Conservation (phyloP, 2,797 vertebrate species). For the Phoxinus dragarum region DNA sequence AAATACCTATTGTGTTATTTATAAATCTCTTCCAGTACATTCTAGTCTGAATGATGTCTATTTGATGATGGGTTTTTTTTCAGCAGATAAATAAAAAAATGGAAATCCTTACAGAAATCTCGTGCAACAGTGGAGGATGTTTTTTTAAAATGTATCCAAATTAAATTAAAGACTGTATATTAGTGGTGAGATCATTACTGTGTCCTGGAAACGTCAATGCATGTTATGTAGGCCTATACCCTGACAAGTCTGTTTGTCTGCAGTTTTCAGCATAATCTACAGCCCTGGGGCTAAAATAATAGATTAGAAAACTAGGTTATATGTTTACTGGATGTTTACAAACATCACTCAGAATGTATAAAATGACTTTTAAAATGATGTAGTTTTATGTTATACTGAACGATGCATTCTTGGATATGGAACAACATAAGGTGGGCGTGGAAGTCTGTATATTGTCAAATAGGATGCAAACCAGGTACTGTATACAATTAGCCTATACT, state of each 20-base stretch:
- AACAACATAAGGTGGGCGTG: neutral
- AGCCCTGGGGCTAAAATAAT: neutral
- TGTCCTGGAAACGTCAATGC: neutral
- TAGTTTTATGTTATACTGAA: neutral
- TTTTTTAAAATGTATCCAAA: neutral
- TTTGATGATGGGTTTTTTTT: neutral
- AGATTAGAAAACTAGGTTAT: neutral
- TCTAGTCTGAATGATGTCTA: too few relatives aligned
- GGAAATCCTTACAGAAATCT: neutral
- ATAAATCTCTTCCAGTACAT: neutral
- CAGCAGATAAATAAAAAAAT: neutral
- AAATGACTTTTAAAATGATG: neutral
- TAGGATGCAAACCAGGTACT: neutral
- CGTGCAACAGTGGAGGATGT: neutral
- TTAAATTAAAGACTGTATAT: neutral
- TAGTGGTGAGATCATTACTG: neutral
- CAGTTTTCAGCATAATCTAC: neutral
- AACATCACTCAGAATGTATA: neutral
- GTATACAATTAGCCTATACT: neutral
- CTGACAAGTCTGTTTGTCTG: constrained; percentile 8
- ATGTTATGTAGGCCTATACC: neutral
- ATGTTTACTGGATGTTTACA: neutral
- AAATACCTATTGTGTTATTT: neutral
- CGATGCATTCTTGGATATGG: neutral
- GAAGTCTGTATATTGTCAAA: neutral